Conservation (phyloP, 2,797 vertebrate genomes). For the Setipinna tenuifilis region DNA sequence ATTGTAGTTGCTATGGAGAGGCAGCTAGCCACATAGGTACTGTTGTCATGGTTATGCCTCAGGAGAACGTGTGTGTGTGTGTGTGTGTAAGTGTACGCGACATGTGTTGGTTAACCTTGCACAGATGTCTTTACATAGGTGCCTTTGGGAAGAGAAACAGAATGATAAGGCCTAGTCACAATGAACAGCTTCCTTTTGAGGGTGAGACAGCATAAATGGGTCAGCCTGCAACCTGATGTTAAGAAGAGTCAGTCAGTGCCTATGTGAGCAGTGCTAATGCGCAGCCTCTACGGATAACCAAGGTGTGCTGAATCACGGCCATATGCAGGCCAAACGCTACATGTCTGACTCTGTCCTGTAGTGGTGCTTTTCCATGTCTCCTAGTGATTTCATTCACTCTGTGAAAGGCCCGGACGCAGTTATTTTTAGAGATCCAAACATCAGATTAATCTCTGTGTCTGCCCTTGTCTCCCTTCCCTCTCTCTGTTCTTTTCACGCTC, state of each 20-base stretch:
- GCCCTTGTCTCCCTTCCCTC: background rate
- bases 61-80: slow-evolving; percentile 32
- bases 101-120: no score
- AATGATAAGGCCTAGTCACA: background rate
- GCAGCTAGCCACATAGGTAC: slow-evolving; percentile 52
- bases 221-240: background rate
- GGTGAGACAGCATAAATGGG: background rate
- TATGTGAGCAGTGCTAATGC: background rate
- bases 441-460: slow-evolving; percentile 33
- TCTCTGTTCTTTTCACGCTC: background rate
- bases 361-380: background rate
- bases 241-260: background rate
- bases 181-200: background rate
- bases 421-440: slow-evolving; percentile 34
- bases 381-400: slow-evolving; percentile 1
- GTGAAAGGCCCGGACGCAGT: background rate
- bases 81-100: background rate
- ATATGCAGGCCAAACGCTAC: background rate
- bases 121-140: no score
- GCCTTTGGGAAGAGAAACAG: background rate
- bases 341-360: background rate
- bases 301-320: background rate
- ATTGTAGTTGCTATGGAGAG: slow-evolving; percentile 63
- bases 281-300: background rate
- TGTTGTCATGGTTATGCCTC: slow-evolving; percentile 64